These are phyloP conservation scores for Rhinoraja longicauda DNA, from an alignment of 2,797 vertebrate genomes.

Conservation along the genomic window DNA sequence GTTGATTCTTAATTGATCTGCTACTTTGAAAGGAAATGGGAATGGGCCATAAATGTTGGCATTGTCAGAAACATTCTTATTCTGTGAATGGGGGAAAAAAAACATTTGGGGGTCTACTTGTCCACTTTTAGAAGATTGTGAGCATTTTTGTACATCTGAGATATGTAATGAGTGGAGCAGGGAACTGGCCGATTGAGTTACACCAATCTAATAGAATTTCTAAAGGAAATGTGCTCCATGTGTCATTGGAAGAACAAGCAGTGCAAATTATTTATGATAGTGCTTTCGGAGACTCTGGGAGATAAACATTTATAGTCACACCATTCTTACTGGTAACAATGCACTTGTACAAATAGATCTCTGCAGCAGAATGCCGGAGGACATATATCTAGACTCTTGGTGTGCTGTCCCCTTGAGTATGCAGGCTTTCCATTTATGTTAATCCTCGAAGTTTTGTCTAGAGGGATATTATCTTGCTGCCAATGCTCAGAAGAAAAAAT, in stretches of 20 bases:
- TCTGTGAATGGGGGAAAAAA: too few relatives aligned
- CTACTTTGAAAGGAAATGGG: too few relatives aligned
- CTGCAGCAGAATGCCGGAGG: too few relatives aligned
- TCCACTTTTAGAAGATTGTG: neutral
- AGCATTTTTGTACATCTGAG: neutral
- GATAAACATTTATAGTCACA: neutral
- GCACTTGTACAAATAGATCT: neutral
- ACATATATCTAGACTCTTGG: neutral
- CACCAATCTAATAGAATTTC: neutral
- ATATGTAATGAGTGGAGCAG: neutral
- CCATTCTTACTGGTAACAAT: neutral
- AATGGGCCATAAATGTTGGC: too few relatives aligned
- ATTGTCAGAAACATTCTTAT: too few relatives aligned
- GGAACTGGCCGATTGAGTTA: neutral
- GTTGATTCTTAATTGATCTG: too few relatives aligned
- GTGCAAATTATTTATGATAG: neutral
- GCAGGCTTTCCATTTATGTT: neutral
- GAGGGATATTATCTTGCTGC: neutral
- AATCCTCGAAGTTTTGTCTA: neutral
- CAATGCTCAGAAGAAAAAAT: too few relatives aligned
- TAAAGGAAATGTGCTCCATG: neutral
- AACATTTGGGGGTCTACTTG: neutral
- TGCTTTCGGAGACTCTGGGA: too few relatives aligned
- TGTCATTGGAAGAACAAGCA: neutral
- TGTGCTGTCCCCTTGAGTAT: neutral